These are phyloP conservation scores for Liasis olivaceus DNA, from an alignment of 2,797 vertebrate genomes.

Conservation along the genomic window DNA sequence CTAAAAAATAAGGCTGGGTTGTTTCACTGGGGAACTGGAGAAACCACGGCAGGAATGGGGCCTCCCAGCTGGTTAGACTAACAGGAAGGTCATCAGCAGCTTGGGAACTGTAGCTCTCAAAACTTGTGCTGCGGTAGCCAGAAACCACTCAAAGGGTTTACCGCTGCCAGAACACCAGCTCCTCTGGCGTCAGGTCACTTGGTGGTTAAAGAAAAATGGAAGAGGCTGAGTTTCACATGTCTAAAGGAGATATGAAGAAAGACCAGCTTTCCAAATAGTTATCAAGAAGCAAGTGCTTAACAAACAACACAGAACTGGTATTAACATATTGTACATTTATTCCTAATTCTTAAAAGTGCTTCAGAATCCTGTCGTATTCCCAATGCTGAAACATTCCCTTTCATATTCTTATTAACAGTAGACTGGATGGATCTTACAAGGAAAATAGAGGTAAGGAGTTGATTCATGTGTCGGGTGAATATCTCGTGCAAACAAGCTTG, in stretches of 20 bases:
- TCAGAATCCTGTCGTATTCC: not conserved
- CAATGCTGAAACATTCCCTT: not conserved
- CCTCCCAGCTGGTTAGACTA: not conserved
- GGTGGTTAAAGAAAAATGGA: not conserved
- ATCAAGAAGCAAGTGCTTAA: fast-evolving
- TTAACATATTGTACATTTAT: not conserved
- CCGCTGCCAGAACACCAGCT: conserved; percentile 10
- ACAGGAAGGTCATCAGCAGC: not conserved
- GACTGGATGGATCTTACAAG: not conserved
- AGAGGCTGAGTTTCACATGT: not conserved
- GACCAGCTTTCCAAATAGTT: not conserved
- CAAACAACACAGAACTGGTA: not conserved
- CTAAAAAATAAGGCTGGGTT: not conserved
- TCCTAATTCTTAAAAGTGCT: not conserved
- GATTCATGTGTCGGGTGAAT: not conserved
- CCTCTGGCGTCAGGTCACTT: fast-evolving
- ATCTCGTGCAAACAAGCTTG: not conserved
- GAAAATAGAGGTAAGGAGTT: not conserved
- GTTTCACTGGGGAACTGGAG: not conserved
- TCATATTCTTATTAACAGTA: not conserved
- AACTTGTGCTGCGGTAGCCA: not conserved
- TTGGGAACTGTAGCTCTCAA: not conserved
- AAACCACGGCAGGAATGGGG: not conserved
- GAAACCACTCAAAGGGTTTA: not conserved
- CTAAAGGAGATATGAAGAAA: not conserved